Evolutionary conservation across 2,113 vertebrate genomes (phyloP), one percentile per base, ranked within the genome.

Genomic region (Alligator mississippiensis): DNA sequence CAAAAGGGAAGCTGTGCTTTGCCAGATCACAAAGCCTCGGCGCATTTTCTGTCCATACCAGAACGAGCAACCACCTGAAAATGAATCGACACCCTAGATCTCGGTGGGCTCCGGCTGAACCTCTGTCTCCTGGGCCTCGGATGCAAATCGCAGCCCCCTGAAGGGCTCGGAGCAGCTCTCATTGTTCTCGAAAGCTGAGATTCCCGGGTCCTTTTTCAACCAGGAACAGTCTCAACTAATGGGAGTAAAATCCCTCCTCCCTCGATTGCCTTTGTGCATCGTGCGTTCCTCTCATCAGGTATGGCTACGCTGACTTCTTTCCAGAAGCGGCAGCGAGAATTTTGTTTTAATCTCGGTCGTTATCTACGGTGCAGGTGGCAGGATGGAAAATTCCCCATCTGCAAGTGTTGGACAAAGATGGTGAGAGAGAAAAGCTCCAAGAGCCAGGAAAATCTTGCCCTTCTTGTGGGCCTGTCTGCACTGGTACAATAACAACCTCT

Each of bases 1-100:
- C 68, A 93, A 81, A 95, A 96, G 91, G 84, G 63, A 58, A 74
- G n/a, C 77, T 90, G 91, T 90, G 91, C 82, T 91, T 94, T 79
- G 91, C 93, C 93, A 90, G 75, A 96, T 85, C 95, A 96, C 58
- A 96, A 92, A 95, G 84, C 82, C 87, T 19, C 86, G 77, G 58
- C 82, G 83, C 4, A 0, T 77, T 89, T 90, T 85, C 11, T 2
- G 75, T 87, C 93, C 74, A 68, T 83, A 75, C 58, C 54, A 90
- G 91, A 92, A 93, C 9, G 17, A 79, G 14, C 10, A 18, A 91
- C 93, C 92, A 89, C 77, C 54, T 87, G 70, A 90, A 75, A 93
- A 95, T 87, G 66, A 88, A 95, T 90, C 92, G 87, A 28, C 9
- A 1, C 74, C 93, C 79, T 78, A 85, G 70, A 93, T 88, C 47